These are phyloP conservation scores for Microtus richardsoni DNA, from an alignment of 2,113 vertebrate species.

Conservation along the genomic window DNA sequence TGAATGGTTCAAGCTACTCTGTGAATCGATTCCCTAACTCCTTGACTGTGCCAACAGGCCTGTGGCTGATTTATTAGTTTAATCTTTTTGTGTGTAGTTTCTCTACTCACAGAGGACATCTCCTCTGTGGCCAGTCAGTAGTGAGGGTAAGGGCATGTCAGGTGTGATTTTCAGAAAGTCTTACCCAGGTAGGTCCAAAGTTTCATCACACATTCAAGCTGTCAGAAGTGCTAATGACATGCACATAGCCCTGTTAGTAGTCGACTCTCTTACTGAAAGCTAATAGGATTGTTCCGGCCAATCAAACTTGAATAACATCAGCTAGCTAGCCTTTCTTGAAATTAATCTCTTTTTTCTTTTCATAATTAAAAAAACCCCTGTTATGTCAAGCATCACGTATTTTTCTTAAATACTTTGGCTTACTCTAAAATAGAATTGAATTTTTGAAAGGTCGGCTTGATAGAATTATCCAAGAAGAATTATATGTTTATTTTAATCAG, in stretches of 20 bases:
- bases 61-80: not conserved
- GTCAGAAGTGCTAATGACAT: not conserved
- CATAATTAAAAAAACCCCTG: constrained; percentile 31
- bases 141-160: not conserved
- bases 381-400: constrained; percentile 26
- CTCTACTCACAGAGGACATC: not conserved
- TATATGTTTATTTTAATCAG: not conserved
- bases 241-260: not conserved
- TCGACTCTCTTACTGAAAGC: not conserved
- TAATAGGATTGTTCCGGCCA: not conserved
- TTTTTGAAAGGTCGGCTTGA: constrained; percentile 54
- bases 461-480: constrained; percentile 10
- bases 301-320: not conserved
- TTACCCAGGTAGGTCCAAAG: not conserved
- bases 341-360: constrained; percentile 42
- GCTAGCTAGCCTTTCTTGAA: constrained; percentile 21
- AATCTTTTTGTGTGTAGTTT: not conserved
- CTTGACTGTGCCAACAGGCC: not conserved
- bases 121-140: not conserved
- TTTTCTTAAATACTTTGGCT: constrained; percentile 44
- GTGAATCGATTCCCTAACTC: not conserved
- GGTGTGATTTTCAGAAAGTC: not conserved
- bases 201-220: not conserved
- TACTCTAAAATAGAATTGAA: constrained; percentile 40
- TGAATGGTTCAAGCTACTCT: not conserved